Evolutionary conservation across 2,113 vertebrate species (phyloP).

Genomic region (Aepyceros melampus): DNA sequence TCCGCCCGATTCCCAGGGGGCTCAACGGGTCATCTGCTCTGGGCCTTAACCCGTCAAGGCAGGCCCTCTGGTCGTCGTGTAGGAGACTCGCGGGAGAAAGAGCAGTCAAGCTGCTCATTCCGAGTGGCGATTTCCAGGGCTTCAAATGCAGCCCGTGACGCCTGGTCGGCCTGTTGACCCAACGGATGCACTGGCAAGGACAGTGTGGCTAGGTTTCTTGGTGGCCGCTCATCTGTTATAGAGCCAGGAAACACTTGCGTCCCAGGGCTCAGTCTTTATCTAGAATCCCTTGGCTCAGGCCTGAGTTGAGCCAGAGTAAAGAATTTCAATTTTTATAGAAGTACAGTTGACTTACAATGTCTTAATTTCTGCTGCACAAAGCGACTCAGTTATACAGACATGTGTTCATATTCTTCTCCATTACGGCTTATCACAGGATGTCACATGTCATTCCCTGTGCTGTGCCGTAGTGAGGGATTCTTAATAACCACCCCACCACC

Average conservation of each 20-base stretch:
- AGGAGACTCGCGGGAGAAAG: not conserved
- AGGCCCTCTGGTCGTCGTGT: fast-evolving
- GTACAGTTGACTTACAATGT: not conserved
- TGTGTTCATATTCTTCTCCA: fast-evolving
- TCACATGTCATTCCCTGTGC: fast-evolving
- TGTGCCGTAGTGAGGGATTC: not conserved
- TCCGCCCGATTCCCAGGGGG: fast-evolving
- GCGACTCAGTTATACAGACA: fast-evolving
- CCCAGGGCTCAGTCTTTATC: fast-evolving
- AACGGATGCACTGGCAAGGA: too few species aligned
- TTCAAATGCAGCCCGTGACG: fast-evolving
- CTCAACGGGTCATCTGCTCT: fast-evolving
- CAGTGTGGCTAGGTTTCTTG: fast-evolving
- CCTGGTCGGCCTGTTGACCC: not conserved
- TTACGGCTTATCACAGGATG: too few species aligned
- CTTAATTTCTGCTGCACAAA: not conserved
- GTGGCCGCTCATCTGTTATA: not conserved
- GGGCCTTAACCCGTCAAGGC: too few species aligned
- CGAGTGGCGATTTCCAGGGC: not conserved
- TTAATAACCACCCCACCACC: fast-evolving
- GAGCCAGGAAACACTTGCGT: not conserved
- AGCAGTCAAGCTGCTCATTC: fast-evolving
- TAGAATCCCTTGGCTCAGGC: not conserved
- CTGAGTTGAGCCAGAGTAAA: not conserved
- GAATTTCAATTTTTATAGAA: too few species aligned